phyloP scores from a whole-genome alignment of 2,797 vertebrate species.

The Cynopterus sphinx region DNA sequence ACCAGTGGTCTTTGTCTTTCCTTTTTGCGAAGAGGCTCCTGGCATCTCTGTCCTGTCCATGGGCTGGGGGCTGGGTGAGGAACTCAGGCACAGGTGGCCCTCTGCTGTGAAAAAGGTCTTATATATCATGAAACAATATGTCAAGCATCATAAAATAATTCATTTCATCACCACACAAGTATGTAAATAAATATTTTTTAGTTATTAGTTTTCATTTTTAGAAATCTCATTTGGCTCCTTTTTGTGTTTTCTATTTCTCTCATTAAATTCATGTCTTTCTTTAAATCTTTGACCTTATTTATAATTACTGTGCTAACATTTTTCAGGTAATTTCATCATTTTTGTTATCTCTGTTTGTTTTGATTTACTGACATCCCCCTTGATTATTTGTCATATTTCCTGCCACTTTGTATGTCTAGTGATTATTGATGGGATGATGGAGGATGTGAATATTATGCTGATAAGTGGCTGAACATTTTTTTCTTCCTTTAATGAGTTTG shows the following conservation, averaged over 20 bases:
- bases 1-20: neutral
- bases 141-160: neutral
- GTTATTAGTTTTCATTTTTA: neutral
- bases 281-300: neutral
- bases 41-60: neutral
- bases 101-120: neutral
- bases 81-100: neutral
- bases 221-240: neutral
- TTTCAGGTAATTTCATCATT: neutral
- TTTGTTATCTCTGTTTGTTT: neutral
- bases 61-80: neutral
- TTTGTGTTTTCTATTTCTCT: neutral
- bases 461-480: neutral
- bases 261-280: neutral
- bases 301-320: neutral
- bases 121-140: neutral
- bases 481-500: neutral
- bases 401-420: neutral
- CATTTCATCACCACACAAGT: neutral
- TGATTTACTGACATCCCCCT: neutral
- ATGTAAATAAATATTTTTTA: neutral
- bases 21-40: neutral
- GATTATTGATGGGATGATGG: neutral
- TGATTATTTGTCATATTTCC: neutral
- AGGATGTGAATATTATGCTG: neutral